A percentile compares a stretch with the other conserved stretches of the same genome.
Evolutionary conservation across 2,113 vertebrate genomes (phyloP).

Genomic region (Gorilla gorilla): DNA sequence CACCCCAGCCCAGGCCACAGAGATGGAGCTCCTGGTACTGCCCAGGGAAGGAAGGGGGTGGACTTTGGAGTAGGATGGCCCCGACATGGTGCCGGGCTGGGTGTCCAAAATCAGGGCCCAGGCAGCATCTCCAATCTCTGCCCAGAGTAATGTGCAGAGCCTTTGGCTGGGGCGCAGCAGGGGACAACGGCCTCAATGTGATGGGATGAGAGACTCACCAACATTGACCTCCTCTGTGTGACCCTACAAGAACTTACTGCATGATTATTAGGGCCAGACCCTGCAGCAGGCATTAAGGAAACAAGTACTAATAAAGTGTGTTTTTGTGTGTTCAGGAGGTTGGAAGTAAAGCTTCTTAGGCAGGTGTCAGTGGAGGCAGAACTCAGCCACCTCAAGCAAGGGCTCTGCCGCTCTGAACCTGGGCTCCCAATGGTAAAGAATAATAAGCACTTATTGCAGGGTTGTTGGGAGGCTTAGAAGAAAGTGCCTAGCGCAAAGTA

Average conservation of each 20-base stretch:
- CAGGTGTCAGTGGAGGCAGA: background rate
- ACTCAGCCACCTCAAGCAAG: rapidly evolving
- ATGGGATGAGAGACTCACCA: rapidly evolving
- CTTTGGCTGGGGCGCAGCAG: rapidly evolving
- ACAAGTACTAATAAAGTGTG: rapidly evolving
- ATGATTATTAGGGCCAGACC: rapidly evolving
- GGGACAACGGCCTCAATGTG: background rate
- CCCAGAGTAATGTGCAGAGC: rapidly evolving
- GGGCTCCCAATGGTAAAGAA: background rate
- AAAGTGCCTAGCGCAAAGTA: background rate
- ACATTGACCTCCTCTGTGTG: background rate
- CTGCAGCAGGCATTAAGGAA: too few species aligned
- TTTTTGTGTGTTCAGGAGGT: too few species aligned
- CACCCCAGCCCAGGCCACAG: rapidly evolving
- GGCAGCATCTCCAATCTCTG: rapidly evolving
- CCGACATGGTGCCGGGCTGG: background rate
- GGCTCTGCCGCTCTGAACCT: background rate
- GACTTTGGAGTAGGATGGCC: background rate
- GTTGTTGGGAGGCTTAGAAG: background rate
- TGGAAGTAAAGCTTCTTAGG: rapidly evolving
- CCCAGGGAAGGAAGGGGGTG: background rate
- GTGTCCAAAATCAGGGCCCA: background rate
- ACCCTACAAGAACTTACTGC: rapidly evolving
- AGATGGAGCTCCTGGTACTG: rapidly evolving
- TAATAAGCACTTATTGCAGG: rapidly evolving